Conservation (phyloP, 2,113 vertebrate genomes). For the Crotalus horridus region DNA sequence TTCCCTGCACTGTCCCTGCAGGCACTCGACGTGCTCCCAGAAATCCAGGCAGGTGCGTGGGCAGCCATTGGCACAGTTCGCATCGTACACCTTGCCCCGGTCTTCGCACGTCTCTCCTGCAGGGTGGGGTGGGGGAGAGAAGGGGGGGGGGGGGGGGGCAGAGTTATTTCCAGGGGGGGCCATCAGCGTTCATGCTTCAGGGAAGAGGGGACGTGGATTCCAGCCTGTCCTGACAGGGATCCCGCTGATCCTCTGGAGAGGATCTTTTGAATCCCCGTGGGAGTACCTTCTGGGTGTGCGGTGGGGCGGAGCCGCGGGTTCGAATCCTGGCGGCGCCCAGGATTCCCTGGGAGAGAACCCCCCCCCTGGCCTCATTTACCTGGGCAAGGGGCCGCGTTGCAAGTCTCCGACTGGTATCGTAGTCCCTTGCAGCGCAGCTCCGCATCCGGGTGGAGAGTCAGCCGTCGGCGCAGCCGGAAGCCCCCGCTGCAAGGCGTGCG, state of each 20-base stretch:
- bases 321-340: neutral
- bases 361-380: slow-evolving; percentile 61
- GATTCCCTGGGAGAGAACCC: no score
- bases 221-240: no score
- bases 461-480: slow-evolving; percentile 75
- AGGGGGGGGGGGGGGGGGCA: rapidly evolving
- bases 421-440: slow-evolving; percentile 62
- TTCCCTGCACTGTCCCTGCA: slow-evolving; percentile 78
- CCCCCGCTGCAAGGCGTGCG: slow-evolving; percentile 81
- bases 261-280: no score
- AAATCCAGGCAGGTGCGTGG: slow-evolving; percentile 82
- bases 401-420: slow-evolving; percentile 81
- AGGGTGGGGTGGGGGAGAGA: neutral
- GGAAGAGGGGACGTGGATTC: no score
- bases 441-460: slow-evolving; percentile 32
- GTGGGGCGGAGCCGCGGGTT: no score
- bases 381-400: slow-evolving; percentile 79
- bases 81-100: slow-evolving; percentile 59
- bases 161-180: neutral
- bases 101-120: slow-evolving; percentile 82
- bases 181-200: no score
- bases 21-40: slow-evolving; percentile 85
- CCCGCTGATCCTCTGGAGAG: no score
- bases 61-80: slow-evolving; percentile 80
- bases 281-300: no score